phyloP scores from a whole-genome alignment of 2,888 invertebrate genomes.

The Eucera pruinosa region DNA sequence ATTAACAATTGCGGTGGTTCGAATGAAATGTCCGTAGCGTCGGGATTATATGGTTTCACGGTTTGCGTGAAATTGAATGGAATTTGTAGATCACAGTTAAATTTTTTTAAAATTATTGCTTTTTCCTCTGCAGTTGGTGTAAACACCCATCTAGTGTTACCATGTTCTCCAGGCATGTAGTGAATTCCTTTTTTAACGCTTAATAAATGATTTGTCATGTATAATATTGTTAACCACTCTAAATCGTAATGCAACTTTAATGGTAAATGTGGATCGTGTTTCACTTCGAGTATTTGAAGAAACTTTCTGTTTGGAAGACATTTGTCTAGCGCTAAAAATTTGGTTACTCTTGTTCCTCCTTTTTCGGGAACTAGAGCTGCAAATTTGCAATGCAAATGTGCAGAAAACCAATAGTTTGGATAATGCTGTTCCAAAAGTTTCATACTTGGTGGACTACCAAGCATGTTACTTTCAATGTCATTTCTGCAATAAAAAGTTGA shows the following conservation, averaged over 20 bases:
- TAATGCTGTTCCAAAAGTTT: conserved; percentile 92
- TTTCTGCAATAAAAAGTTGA: conserved; percentile 85
- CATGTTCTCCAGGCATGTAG: conserved; percentile 93
- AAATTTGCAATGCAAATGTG: conserved; percentile 98
- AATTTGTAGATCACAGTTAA: conserved; percentile 89
- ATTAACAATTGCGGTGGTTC: conserved; percentile 83
- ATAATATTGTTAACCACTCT: conserved; percentile 97
- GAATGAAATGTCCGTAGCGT: conserved; percentile 73
- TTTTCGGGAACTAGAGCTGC: conserved; percentile 91
- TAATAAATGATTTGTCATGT: conserved; percentile 94
- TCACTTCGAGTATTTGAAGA: conserved; percentile 92
- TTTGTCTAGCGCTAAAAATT: conserved; percentile 98
- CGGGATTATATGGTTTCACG: conserved; percentile 87
- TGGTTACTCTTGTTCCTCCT: conserved; percentile 86
- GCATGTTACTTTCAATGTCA: conserved; percentile 91
- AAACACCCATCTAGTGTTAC: conserved; percentile 89
- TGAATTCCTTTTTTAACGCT: conserved; percentile 89
- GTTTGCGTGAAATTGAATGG: conserved; percentile 93
- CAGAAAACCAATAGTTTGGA: conserved; percentile 98
- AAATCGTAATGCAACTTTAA: conserved; percentile 90
- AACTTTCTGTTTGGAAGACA: conserved; percentile 95
- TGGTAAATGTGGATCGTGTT: conserved; percentile 86
- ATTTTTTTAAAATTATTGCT: conserved; percentile 86
- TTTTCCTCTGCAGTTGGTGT: conserved; percentile 91
- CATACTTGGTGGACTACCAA: conserved; percentile 95